Evolutionary conservation across 2,113 vertebrate species (phyloP).

Genomic region (Canis aureus): DNA sequence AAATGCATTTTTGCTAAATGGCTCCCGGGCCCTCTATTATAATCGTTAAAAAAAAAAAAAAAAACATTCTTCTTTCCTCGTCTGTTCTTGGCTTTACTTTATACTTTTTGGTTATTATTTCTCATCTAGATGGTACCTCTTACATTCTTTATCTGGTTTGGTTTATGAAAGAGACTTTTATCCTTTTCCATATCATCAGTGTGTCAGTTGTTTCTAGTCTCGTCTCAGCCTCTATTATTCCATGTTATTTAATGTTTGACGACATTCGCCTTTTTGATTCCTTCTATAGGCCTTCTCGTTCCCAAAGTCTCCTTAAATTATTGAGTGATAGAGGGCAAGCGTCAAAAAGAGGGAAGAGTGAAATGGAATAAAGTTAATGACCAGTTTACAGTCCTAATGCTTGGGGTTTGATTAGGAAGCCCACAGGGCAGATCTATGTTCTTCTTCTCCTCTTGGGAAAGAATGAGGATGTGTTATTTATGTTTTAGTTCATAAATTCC

Average conservation of each 20-base stretch:
- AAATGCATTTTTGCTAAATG: background rate
- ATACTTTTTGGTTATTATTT: background rate
- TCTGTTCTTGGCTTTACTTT: slow-evolving; percentile 18
- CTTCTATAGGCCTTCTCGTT: background rate
- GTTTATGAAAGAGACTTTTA: background rate
- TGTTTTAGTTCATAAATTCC: slow-evolving; percentile 59
- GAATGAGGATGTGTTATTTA: background rate
- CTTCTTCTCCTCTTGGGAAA: background rate
- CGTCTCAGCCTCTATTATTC: background rate
- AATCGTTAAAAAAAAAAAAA: background rate
- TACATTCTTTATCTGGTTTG: background rate
- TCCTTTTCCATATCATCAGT: background rate
- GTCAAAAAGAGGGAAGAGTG: background rate
- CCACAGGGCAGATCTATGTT: background rate
- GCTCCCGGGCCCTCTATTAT: background rate
- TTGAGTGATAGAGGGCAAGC: background rate
- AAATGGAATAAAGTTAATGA: slow-evolving; percentile 44
- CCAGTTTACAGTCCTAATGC: background rate
- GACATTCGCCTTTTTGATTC: background rate
- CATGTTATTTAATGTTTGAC: slow-evolving; percentile 32
- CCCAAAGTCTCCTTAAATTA: background rate
- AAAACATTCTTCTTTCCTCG: background rate
- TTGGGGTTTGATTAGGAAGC: slow-evolving; percentile 47
- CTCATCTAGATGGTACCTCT: background rate
- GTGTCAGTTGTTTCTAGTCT: background rate